phyloP scores from a whole-genome alignment of 1,140 invertebrate species.

The Anastrepha obliqua region DNA sequence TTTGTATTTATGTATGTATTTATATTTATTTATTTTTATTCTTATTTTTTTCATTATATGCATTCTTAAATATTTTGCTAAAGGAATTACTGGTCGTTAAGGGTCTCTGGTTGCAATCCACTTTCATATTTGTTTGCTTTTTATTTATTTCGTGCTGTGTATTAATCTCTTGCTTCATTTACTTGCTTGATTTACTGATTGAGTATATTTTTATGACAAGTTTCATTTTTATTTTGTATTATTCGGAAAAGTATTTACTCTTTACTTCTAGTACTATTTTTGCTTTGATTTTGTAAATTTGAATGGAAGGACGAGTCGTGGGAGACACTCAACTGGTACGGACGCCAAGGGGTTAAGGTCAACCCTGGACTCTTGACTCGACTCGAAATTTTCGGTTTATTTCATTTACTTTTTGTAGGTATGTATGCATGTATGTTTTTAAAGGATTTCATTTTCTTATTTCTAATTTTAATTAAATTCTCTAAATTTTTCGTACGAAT shows the following conservation, averaged over 20 bases:
- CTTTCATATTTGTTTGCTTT: slow-evolving; percentile 38
- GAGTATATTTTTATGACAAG: neutral
- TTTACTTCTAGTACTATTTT: neutral
- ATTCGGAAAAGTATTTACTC: neutral
- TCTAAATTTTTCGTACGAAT: neutral
- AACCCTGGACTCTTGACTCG: neutral
- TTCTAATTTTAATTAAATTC: slow-evolving; percentile 1
- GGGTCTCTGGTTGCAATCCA: slow-evolving; percentile 46
- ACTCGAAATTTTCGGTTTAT: neutral
- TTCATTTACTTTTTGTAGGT: neutral
- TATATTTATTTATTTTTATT: slow-evolving; percentile 23
- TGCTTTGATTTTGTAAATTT: slow-evolving; percentile 5
- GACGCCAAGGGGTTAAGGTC: neutral
- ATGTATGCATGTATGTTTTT: neutral
- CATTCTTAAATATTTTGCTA: slow-evolving; percentile 58
- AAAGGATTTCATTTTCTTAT: neutral
- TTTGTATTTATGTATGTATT: slow-evolving; percentile 17
- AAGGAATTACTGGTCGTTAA: slow-evolving; percentile 57
- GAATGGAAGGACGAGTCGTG: slow-evolving; percentile 69
- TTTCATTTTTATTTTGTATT: neutral
- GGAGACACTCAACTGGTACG: slow-evolving; percentile 49
- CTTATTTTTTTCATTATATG: slow-evolving; percentile 45
- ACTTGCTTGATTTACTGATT: neutral
- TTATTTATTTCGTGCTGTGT: neutral
- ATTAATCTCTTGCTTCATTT: neutral